Conservation (phyloP, 1,140 invertebrate species). For the Sogatella furcifera region DNA sequence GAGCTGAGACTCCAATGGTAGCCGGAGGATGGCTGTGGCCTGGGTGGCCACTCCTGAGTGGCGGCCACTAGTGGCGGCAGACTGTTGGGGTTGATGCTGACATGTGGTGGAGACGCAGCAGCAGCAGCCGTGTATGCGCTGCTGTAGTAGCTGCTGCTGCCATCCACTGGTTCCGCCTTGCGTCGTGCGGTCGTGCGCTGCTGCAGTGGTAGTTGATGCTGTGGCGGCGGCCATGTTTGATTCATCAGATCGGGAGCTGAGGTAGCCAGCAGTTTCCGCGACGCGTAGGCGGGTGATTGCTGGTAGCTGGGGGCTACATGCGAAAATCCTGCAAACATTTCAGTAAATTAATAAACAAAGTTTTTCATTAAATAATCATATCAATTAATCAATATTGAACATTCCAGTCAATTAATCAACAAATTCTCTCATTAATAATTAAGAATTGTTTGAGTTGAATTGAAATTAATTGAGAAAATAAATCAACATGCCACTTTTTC, state of each 20-base stretch:
- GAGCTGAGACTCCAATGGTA: too few species aligned
- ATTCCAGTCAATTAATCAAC: too few species aligned
- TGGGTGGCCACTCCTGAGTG: background rate
- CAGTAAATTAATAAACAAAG: too few species aligned
- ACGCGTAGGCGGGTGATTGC: background rate
- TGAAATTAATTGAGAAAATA: too few species aligned
- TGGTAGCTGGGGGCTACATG: background rate
- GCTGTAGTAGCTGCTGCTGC: background rate
- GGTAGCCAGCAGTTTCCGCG: background rate
- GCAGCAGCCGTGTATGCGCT: background rate
- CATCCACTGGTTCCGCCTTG: background rate
- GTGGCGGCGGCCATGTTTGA: background rate
- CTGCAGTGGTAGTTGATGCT: background rate
- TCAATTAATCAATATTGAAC: too few species aligned
- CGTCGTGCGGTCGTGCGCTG: background rate
- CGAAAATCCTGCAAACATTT: background rate
- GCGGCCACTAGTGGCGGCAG: background rate
- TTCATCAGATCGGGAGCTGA: background rate
- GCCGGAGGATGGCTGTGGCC: too few species aligned
- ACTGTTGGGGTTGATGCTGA: background rate
- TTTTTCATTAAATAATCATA: too few species aligned
- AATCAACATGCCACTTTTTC: too few species aligned
- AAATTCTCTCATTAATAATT: too few species aligned
- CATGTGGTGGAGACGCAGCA: background rate
- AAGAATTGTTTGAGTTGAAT: too few species aligned